Percentiles rank a stretch among this genome's conserved stretches.
Evolutionary conservation across 2,113 vertebrate species (phyloP).

Genomic region (Sarotherodon lohbergeri): DNA sequence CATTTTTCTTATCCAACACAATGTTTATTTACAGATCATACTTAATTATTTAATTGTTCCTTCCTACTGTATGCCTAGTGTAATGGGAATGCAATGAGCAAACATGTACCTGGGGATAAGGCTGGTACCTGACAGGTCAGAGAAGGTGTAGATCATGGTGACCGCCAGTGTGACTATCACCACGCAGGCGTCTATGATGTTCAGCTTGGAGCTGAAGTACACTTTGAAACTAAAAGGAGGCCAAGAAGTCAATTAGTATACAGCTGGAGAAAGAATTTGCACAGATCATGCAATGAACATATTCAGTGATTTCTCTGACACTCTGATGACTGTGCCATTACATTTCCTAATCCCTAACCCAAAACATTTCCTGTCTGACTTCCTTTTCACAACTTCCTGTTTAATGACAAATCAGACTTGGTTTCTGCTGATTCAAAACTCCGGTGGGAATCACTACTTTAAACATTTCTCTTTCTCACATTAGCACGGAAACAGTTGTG

Average conservation of each 20-base stretch:
- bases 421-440: constrained; percentile 39
- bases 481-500: not conserved
- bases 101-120: constrained; percentile 79
- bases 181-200: constrained; percentile 80
- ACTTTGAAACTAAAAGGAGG: constrained; percentile 71
- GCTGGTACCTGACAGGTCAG: constrained; percentile 63
- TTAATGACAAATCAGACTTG: not conserved
- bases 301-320: not conserved
- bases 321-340: not conserved
- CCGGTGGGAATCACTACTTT: not conserved
- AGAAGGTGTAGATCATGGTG: constrained; percentile 75
- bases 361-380: constrained; percentile 39
- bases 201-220: constrained; percentile 84
- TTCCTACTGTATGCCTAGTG: not conserved
- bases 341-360: not conserved
- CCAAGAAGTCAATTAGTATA: not conserved
- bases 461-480: not conserved
- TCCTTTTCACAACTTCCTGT: constrained; percentile 55
- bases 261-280: rapidly evolving
- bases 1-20: not conserved
- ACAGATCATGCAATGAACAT: not conserved
- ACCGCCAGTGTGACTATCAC: constrained; percentile 78
- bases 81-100: not conserved
- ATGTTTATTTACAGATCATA: not conserved
- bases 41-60: not conserved